These are phyloP conservation scores for Erebia ligea DNA, from an alignment of 2,888 invertebrate genomes.

Conservation along the genomic window DNA sequence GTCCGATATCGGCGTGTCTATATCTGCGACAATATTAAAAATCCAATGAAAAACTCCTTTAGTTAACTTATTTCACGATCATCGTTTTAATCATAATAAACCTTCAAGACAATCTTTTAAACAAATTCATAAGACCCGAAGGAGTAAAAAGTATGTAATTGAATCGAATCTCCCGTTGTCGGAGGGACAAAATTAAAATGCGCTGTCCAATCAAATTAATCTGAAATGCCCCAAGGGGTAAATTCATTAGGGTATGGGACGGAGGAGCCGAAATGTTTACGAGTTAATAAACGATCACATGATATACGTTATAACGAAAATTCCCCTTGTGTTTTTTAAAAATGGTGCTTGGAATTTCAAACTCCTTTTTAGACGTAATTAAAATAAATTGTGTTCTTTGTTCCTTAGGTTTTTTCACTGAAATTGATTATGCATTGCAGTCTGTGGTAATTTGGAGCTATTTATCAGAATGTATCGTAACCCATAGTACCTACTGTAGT, in stretches of 20 bases:
- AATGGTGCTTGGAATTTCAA: conserved; percentile 14
- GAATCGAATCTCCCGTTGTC: neutral
- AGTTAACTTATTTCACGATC: neutral
- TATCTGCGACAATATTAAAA: too few species aligned
- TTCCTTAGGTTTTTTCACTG: too few species aligned
- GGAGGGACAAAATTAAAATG: conserved; percentile 15
- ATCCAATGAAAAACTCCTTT: too few species aligned
- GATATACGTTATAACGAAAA: neutral
- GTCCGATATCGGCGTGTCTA: too few species aligned
- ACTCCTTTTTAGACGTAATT: neutral
- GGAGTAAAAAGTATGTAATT: neutral
- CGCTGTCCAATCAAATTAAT: conserved; percentile 14
- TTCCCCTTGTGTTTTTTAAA: conserved; percentile 1
- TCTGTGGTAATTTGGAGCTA: too few species aligned
- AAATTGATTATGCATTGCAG: too few species aligned
- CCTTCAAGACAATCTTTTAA: neutral
- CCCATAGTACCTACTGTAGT: too few species aligned
- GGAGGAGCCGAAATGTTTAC: conserved; percentile 15
- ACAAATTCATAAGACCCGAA: neutral
- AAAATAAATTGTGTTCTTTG: neutral
- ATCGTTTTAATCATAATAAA: neutral
- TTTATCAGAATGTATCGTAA: too few species aligned
- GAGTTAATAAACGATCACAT: conserved; percentile 20
- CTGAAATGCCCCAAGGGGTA: conserved; percentile 4
- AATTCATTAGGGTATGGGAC: conserved; percentile 13